Base-by-base conservation (phyloP, 2,797 vertebrate species). In the Threskiornis aethiopicus region DNA sequence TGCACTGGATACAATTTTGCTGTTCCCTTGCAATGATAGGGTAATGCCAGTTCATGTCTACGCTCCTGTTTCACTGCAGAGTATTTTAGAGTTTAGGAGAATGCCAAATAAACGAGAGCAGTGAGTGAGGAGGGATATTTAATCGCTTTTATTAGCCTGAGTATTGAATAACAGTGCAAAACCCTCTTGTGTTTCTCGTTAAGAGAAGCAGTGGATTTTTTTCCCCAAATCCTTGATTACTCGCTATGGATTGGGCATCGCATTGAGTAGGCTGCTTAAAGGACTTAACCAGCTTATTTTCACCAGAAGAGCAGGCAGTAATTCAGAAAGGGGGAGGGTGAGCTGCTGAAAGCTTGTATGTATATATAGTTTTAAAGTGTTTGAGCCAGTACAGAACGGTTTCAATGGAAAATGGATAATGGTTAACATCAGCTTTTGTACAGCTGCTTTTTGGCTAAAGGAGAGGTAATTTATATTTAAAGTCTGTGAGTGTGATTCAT, bases 321-420 rank as follows among this genome's bases (percentile, higher is more conserved):
- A 61, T 89, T 95, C 83, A 82, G 80, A 57, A 64, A 49, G 84
- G 81, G 67, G 79, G 78, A 65, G 84, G 59, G 73, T 20, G 62
- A 88, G 35, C 77, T 85, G 80, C 88, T 84, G 90, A 91, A 91
- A 91, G 57, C 39, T 41, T 83, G n/a, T 58, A 39, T 59, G 46
- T 54, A 17, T 24, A 13, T 73, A 20, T 75, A 44, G 51, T 89
- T 95, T 66, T 87, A 42, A 83, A 87, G 66, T 33, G 55, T 77
- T 83, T 64, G 79, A 95, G 86, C 70, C 88, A 91, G 76, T 54
- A 62, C 42, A 52, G 84, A 75, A 83, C 4, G 5, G 20, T 49
- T 94, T 94, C 81, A 87, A 42, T 90, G 92, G 73, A 96, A 95
- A 95, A 95, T 64, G 91, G 90, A 61, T 96, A 92, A 94, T 94